Conservation (phyloP, 2,113 vertebrate species). For the Scophthalmus maximus region DNA sequence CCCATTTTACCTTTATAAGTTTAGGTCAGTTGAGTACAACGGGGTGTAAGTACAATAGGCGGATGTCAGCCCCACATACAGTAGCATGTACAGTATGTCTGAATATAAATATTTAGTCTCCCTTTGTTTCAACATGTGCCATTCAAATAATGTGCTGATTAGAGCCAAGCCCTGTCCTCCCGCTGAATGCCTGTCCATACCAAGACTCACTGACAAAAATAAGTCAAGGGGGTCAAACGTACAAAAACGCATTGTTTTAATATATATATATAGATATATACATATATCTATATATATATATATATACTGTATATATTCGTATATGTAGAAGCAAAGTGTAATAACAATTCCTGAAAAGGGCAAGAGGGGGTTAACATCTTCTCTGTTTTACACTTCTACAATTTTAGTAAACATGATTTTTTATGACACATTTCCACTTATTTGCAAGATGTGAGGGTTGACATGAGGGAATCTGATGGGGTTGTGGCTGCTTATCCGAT, state of each 20-base stretch:
- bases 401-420: no score
- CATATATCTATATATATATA: no score
- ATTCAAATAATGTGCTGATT: conserved; percentile 4
- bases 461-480: neutral
- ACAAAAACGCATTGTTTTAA: neutral
- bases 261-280: neutral
- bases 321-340: no score
- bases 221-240: neutral
- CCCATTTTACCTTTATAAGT: neutral
- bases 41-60: conserved; percentile 18
- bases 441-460: neutral
- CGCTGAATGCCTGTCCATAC: neutral
- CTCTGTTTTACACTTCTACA: neutral
- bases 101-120: conserved; percentile 43
- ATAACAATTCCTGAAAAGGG: neutral
- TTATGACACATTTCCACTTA: no score
- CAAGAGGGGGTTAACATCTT: neutral
- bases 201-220: neutral
- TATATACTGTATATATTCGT: no score
- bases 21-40: neutral
- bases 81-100: conserved; percentile 2
- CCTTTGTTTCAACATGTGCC: conserved; percentile 9
- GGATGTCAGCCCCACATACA: conserved; percentile 21
- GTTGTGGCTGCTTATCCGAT: neutral
- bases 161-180: neutral